Percentiles rank a stretch among this genome's conserved stretches.
Evolutionary conservation across 2,797 vertebrate genomes (phyloP).

Genomic region (Ambastaia sidthimunki): DNA sequence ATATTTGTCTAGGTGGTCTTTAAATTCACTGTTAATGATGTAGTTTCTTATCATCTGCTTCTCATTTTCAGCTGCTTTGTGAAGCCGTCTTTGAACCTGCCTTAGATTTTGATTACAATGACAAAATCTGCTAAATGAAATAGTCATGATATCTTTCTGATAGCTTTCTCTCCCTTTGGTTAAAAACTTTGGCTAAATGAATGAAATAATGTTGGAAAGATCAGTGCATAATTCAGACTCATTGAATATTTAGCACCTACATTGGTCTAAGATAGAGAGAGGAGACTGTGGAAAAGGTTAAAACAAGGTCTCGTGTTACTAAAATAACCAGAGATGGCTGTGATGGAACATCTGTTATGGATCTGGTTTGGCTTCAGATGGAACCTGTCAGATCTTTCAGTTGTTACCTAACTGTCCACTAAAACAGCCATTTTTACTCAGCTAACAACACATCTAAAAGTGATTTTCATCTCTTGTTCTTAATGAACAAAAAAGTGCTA

Average conservation of each 20-base stretch:
- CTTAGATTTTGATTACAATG: not conserved
- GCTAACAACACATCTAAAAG: constrained; percentile 6
- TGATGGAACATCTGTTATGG: constrained; percentile 37
- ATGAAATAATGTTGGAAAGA: constrained; percentile 68
- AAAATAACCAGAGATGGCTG: constrained; percentile 33
- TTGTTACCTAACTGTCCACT: not conserved
- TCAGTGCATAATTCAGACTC: constrained; percentile 73
- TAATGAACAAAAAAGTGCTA: constrained; percentile 8
- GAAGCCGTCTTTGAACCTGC: too few relatives aligned
- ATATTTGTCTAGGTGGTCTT: too few relatives aligned
- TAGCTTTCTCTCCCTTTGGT: not conserved
- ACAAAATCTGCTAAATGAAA: not conserved
- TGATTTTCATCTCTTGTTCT: not conserved
- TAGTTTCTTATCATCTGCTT: too few relatives aligned
- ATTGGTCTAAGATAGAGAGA: constrained; percentile 4
- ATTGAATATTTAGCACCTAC: constrained; percentile 67
- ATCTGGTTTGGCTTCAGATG: constrained; percentile 18
- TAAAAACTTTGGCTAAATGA: constrained; percentile 56
- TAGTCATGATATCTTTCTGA: not conserved
- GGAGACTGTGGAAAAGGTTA: constrained; percentile 17
- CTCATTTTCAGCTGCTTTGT: not conserved
- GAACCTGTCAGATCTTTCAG: not conserved
- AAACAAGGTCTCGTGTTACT: constrained; percentile 9
- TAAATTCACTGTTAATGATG: too few relatives aligned
- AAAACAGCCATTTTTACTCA: constrained; percentile 14